Evolutionary conservation across 2,113 vertebrate genomes (phyloP).

Genomic region (Serilophus lunatus): DNA sequence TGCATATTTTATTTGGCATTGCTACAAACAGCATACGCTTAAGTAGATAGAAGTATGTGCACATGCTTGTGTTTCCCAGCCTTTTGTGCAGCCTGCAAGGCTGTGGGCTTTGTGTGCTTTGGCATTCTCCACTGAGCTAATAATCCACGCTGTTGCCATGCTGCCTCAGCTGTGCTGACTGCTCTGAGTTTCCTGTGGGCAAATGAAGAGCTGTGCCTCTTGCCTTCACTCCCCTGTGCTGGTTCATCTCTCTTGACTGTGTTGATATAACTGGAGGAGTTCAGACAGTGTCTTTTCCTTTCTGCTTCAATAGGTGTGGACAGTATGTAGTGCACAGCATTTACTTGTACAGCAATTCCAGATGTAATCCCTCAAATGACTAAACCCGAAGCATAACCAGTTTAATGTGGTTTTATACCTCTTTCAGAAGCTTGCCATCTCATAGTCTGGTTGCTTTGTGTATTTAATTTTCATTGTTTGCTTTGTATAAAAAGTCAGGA

Average conservation of each 20-base stretch:
- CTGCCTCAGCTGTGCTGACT: background rate
- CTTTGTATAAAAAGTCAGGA: background rate
- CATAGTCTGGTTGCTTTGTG: background rate
- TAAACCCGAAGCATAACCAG: background rate
- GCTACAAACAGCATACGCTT: background rate
- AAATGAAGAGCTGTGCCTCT: background rate
- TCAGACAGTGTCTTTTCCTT: background rate
- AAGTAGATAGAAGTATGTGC: background rate
- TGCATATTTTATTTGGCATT: background rate
- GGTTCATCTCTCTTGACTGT: background rate
- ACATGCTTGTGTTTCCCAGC: background rate
- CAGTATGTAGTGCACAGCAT: background rate
- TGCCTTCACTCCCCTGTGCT: background rate
- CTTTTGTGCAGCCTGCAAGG: background rate
- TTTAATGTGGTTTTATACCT: background rate
- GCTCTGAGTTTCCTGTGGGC: background rate
- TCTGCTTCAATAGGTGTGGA: background rate
- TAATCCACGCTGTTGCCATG: fast-evolving
- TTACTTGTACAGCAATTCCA: background rate
- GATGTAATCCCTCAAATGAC: background rate
- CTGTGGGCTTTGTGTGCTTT: background rate
- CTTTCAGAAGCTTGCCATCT: background rate
- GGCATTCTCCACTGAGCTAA: background rate
- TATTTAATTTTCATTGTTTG: background rate
- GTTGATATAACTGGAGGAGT: background rate